A percentile compares a stretch with the other conserved stretches of the same genome.
Conservation (phyloP, 2,888 invertebrate species). For the Brachypterus glaber region DNA sequence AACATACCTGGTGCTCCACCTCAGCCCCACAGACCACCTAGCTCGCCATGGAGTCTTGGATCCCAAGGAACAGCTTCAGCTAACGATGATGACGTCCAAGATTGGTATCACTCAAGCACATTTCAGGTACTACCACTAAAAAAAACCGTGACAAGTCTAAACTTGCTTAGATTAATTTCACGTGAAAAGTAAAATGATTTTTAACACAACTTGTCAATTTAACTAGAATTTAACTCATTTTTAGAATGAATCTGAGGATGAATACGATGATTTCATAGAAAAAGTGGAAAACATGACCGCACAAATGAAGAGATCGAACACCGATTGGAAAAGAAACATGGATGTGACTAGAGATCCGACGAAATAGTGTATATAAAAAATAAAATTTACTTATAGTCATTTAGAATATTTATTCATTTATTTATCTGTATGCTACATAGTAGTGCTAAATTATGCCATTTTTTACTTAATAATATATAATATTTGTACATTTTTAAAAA, state of each 20-base stretch:
- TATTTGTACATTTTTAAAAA: too few relatives aligned
- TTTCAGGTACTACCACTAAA: constrained; percentile 23
- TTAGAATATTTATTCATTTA: too few relatives aligned
- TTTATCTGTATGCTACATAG: too few relatives aligned
- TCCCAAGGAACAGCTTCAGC: constrained; percentile 27
- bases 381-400: too few relatives aligned
- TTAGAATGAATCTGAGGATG: constrained; percentile 25
- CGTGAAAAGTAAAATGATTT: constrained; percentile 2
- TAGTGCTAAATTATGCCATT: too few relatives aligned
- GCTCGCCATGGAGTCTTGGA: constrained; percentile 28
- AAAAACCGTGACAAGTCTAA: too few relatives aligned
- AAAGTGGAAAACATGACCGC: constrained; percentile 28
- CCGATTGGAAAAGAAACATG: constrained; percentile 26
- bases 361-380: too few relatives aligned
- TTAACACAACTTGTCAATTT: not conserved
- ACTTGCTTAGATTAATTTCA: too few relatives aligned
- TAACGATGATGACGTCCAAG: constrained; percentile 18
- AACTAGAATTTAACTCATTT: constrained; percentile 10
- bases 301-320: constrained; percentile 27
- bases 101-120: constrained; percentile 29
- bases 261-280: constrained; percentile 26
- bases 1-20: too few relatives aligned
- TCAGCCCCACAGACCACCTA: constrained; percentile 12
- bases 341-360: too few relatives aligned
- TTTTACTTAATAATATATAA: too few relatives aligned